Percentiles rank a stretch among this genome's conserved stretches.
Conservation (phyloP, 2,888 invertebrate species). For the Sarcophaga caerulescens region DNA sequence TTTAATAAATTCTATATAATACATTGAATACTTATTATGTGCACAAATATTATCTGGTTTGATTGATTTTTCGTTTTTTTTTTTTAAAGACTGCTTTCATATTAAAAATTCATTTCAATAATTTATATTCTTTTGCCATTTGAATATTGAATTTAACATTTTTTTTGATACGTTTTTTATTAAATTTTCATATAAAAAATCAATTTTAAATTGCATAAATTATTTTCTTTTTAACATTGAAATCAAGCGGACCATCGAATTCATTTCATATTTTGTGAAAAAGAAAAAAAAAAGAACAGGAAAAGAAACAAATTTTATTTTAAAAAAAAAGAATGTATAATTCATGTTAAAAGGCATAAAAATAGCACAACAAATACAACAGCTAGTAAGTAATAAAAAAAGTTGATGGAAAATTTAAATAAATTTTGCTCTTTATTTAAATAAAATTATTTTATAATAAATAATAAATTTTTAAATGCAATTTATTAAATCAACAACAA, state of each 20-base stretch:
- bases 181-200: no score
- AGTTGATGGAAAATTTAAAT: slow-evolving; percentile 28
- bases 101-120: no score
- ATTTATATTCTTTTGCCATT: no score
- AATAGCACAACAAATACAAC: slow-evolving; percentile 19
- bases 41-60: no score
- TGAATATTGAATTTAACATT: no score
- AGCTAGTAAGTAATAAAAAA: slow-evolving; percentile 5
- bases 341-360: not conserved
- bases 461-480: slow-evolving; percentile 61
- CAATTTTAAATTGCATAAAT: no score
- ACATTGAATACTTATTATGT: no score
- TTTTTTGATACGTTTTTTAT: no score
- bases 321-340: not conserved
- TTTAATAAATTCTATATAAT: no score
- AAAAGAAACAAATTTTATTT: not conserved
- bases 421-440: slow-evolving; percentile 32
- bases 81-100: no score
- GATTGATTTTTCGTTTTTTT: no score
- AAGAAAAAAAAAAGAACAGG: not conserved
- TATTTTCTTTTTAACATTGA: not conserved
- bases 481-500: slow-evolving; percentile 64
- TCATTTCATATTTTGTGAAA: not conserved
- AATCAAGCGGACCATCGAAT: not conserved
- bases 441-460: slow-evolving; percentile 51